A percentile compares a stretch with the other conserved stretches of the same genome.
phyloP scores from a whole-genome alignment of 2,797 vertebrate genomes.

The Antennarius maculatus region DNA sequence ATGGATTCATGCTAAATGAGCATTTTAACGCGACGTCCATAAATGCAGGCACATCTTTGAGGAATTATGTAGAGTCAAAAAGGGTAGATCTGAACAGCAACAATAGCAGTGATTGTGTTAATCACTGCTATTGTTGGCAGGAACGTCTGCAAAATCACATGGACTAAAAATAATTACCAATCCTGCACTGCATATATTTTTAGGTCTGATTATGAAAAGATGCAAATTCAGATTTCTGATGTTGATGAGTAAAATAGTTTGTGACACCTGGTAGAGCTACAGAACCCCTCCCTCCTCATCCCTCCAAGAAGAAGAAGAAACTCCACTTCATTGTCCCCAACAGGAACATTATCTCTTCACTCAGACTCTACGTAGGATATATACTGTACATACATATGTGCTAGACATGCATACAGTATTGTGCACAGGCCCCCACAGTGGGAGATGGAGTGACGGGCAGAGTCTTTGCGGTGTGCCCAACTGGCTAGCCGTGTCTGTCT shows the following conservation, averaged over 20 bases:
- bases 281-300: background rate
- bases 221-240: background rate
- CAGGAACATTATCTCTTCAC: too few relatives aligned
- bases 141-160: conserved; percentile 8
- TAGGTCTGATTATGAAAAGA: background rate
- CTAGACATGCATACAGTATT: too few relatives aligned
- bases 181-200: background rate
- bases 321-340: too few relatives aligned
- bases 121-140: background rate
- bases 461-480: too few relatives aligned
- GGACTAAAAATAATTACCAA: background rate
- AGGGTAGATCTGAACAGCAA: background rate
- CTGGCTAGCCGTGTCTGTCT: conserved; percentile 52
- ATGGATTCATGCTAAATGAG: conserved; percentile 21
- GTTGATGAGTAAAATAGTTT: conserved; percentile 15
- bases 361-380: too few relatives aligned
- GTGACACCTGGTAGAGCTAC: conserved; percentile 1
- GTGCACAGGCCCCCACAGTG: too few relatives aligned
- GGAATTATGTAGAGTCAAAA: background rate
- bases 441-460: too few relatives aligned
- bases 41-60: background rate
- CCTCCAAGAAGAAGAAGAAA: conserved; percentile 20
- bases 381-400: too few relatives aligned
- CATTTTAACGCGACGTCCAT: background rate
- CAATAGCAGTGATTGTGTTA: background rate